These are phyloP conservation scores for Pimpla rufipes DNA, from an alignment of 2,888 invertebrate species.

Conservation along the genomic window DNA sequence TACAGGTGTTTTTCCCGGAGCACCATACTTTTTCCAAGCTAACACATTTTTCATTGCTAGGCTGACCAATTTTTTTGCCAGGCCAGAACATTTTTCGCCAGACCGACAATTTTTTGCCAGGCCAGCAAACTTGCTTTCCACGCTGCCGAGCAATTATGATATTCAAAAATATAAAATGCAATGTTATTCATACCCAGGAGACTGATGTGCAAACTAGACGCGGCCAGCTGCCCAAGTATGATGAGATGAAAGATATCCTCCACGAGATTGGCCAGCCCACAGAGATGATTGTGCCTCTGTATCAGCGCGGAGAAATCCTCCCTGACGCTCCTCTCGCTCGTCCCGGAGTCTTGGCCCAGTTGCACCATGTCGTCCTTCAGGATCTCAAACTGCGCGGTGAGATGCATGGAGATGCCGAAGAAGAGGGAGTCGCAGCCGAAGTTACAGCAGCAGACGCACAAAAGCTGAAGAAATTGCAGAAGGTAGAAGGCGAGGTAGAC, in stretches of 20 bases:
- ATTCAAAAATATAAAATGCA: neutral
- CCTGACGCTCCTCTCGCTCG: neutral
- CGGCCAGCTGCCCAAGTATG: slow-evolving; percentile 35
- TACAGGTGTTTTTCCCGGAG: too few species aligned
- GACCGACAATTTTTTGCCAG: too few species aligned
- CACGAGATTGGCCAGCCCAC: neutral
- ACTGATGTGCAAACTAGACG: slow-evolving; percentile 25
- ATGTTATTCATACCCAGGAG: slow-evolving; percentile 25
- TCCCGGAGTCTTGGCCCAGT: neutral
- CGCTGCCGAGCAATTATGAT: neutral
- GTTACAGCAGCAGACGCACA: slow-evolving; percentile 30
- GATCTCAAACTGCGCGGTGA: slow-evolving; percentile 63
- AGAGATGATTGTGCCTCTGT: slow-evolving; percentile 19
- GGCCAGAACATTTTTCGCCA: too few species aligned
- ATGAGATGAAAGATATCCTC: slow-evolving; percentile 42
- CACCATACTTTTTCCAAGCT: neutral
- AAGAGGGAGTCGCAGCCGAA: slow-evolving; percentile 54
- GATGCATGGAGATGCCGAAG: slow-evolving; percentile 63
- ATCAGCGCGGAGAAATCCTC: neutral
- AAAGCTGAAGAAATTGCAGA: slow-evolving; percentile 38
- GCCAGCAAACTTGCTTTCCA: too few species aligned
- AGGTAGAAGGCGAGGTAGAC: slow-evolving; percentile 44
- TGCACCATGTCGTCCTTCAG: slow-evolving; percentile 33
- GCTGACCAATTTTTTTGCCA: too few species aligned
- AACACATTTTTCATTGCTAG: too few species aligned